Evolutionary conservation across 2,797 vertebrate species (phyloP), one percentile per base, ranked within the genome.

Genomic region (Vespertilio murinus): DNA sequence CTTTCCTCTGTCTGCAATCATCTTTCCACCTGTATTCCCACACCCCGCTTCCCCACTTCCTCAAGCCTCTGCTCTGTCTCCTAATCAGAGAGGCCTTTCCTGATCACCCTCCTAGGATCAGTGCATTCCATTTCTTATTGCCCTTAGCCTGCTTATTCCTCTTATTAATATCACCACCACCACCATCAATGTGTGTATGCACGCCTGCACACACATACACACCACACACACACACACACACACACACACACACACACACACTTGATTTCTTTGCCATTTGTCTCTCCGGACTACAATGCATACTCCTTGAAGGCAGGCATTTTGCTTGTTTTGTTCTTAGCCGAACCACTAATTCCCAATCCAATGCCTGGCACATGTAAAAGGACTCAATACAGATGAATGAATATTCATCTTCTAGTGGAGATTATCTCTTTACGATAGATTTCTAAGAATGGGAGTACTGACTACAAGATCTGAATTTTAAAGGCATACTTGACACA

Each of bases 371-470:
- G 28, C 33, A 47, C 8, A 17, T 49, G 16, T 20, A 87, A 38
- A 90, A 45, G n/a, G 25, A n/a, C 54, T 90, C 82, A 64, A 16
- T 52, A 86, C 40, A 61, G 23, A 40, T 38, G 40, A 69, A 88
- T 16, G 74, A 71, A 77, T 65, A 30, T 49, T 90, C 54, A 81
- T 54, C 47, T 86, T 93, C 2, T 88, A 12, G 28, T 61, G 25
- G 38, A 42, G 71, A 49, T 78, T 65, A 78, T 33, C 35, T 93
- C 75, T 13, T 49, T 40, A 40, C 1, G 16, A n/a, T 67, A 42
- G 42, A 49, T 65, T 91, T 90, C 88, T 88, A n/a, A 35, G n/a
- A 83, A 23, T 69, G 47, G 35, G 12, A 81, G 67, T 81, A 45
- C 20, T 61, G 52, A 81, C 35, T 70, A 20, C 30, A 71, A 64